Evolutionary conservation across 2,797 vertebrate genomes (phyloP), one percentile per base, ranked within the genome.

Genomic region (Trachurus trachurus): DNA sequence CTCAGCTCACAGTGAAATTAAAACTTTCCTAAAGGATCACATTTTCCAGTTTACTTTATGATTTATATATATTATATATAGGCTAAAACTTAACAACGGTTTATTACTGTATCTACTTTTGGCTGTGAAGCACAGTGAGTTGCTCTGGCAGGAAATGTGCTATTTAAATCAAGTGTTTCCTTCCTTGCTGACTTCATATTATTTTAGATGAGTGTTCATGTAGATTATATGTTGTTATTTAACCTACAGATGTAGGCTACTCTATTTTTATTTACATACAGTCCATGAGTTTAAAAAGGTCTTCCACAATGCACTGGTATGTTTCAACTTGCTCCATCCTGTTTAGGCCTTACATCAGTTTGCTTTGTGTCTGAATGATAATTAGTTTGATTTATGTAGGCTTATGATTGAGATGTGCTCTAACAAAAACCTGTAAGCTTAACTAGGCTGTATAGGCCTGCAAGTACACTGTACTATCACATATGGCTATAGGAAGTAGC

Each of bases 271-370:
- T 49, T n/a, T 6, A 21, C 57, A 31, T 19, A 31, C 13, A n/a
- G 49, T 16, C 34, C 15, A 50, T 52, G 3, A 40, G 21, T 15
- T 37, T 37, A 1, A 2, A 37, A 37, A 7, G 6, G 34, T 37
- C 34, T 6, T 37, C 34, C 7, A 37, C 34, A 37, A 21, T 11
- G n/a, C 42, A 15, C 31, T 50, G 44, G 37, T 47, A 1, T 44
- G 26, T 74, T 53, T 66, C 42, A n/a, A 40, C 65, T n/a, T 49
- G 58, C 12, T n/a, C 29, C 16, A 75, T 44, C 9, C n/a, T 58
- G 17, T 21, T 26, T 26, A 66, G 29, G 16, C 44, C 1, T 50
- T 17, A n/a, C 31, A 59, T 42, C 1, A 34, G 17, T 56, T 45
- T 56, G 2, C 15, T 39, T 47, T 68, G 49, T 42, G 17, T 49